A percentile compares a stretch with the other conserved stretches of the same genome.
Evolutionary conservation across 1,140 invertebrate genomes (phyloP).

Genomic region (Papilio aristodemus): DNA sequence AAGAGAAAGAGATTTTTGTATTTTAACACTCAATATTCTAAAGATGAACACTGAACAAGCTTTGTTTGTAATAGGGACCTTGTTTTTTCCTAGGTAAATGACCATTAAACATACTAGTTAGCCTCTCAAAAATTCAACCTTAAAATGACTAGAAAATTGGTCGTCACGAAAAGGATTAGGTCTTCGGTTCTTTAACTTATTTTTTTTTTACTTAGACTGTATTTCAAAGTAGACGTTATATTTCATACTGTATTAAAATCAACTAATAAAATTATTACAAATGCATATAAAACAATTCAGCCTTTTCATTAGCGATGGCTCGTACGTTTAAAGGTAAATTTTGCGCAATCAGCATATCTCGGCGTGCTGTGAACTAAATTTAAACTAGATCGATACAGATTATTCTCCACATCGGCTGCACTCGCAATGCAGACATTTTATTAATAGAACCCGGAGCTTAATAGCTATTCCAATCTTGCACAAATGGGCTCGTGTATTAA

Average conservation of each 20-base stretch:
- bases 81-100: no score
- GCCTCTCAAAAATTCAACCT: no score
- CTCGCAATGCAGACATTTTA: constrained; percentile 64
- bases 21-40: no score
- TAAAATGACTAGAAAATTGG: no score
- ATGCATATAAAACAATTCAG: neutral
- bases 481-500: constrained; percentile 37
- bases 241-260: no score
- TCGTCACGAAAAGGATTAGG: no score
- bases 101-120: no score
- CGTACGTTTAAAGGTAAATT: constrained; percentile 9
- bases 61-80: no score
- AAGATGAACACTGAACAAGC: no score
- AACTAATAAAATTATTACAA: neutral
- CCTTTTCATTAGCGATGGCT: neutral
- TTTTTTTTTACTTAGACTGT: no score
- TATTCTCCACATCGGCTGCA: constrained; percentile 57
- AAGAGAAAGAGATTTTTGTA: neutral
- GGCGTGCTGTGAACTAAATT: constrained; percentile 58
- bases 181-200: no score
- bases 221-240: no score
- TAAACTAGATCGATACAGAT: constrained; percentile 75
- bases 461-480: constrained; percentile 47
- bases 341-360: constrained; percentile 36
- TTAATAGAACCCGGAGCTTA: constrained; percentile 57